Base-by-base conservation (phyloP, 2,888 invertebrate genomes). In the Xylota sylvarum region DNA sequence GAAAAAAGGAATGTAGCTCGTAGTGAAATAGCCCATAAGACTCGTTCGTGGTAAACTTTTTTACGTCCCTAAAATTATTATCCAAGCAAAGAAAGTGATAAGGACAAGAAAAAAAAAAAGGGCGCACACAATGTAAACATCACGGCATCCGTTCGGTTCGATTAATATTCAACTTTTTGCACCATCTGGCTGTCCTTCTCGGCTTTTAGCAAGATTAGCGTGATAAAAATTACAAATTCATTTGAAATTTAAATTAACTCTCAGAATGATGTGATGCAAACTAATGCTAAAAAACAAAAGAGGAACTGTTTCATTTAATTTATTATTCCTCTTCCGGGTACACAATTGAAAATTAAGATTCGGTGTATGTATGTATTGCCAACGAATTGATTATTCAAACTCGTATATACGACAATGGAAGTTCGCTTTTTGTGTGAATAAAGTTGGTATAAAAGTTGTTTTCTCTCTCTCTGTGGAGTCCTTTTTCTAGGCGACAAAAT, bases 171-270 rank as follows among this genome's bases (percentile, higher is more conserved):
- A 64, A 23, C 32, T 17, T 17, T 23, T 46, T 55, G 9, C 23
- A 43, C 32, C 65, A 76, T 56, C 48, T 65, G 23, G 35, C 2
- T 7, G 37, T 14, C 56, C n/a, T 58, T 69, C 3, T 43, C 27
- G 32, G 56, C 32, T 70, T 70, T 65, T 56, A 27, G 46, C 14
- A n/a, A 43, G 40, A 74, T 32, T 64, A 32, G 19, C 30, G 17
- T 43, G 14, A 46, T 46, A 35, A 35, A 55, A 65, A 56, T 65
- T 46, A 46, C 10, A 65, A 65, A 65, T 65, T 76, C 46, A 76
- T 76, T 76, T 76, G 46, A 46, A 76, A 56, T 76, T 64, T 65
- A 35, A 76, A 62, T 62, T 48, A 37, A 55, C 64, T 48, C 43
- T 14, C 9, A 12, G 19, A 17, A 32, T 14, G 4, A 30, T 27